Evolutionary conservation across 2,888 invertebrate species (phyloP), one percentile per base, ranked within the genome.

Genomic region (Ornithoptera alexandrae): DNA sequence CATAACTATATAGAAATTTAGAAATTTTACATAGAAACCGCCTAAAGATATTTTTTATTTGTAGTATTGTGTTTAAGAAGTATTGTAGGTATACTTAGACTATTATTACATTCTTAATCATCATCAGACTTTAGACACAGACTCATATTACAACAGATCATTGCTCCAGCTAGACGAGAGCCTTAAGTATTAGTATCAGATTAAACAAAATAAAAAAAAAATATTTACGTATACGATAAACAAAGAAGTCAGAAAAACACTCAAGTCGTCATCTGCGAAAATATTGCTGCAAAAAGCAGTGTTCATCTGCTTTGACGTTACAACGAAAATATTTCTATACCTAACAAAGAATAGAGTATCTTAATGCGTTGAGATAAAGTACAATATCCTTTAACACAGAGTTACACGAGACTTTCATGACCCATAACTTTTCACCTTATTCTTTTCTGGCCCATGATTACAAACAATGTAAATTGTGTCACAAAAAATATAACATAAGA

Each of bases 381-480:
- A n/a, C 56, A 56, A 10, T 20, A 8, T 56, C 46, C 46, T 15
- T 46, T 46, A 46, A 56, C 56, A n/a, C 8, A 6, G n/a, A 56
- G 20, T 56, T 20, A 20, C 18, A 56, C 0, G 56, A 8, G 56
- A 8, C 56, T 56, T 56, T 56, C 20, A 20, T 15, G 58, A 30
- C 24, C n/a, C 58, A 24, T 56, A 59, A 24, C 22, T 24, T 59
- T 59, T 59, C 58, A 24, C 24, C 24, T 59, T 59, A 30, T 24
- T 59, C 15, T 46, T 12, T 46, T 15, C 46, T 46, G 46, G 1
- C 58, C 15, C 58, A 24, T 59, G 30, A 59, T 59, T 59, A 24
- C 58, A 24, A 12, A 24, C 24, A 22, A 59, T 59, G 58, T 59
- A 59, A 24, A 59, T 59, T 59, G 24, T 59, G 22, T 59, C 24